Evolutionary conservation across 2,888 invertebrate species (phyloP), one percentile per base, ranked within the genome.

Genomic region (Crepidodera aurea): DNA sequence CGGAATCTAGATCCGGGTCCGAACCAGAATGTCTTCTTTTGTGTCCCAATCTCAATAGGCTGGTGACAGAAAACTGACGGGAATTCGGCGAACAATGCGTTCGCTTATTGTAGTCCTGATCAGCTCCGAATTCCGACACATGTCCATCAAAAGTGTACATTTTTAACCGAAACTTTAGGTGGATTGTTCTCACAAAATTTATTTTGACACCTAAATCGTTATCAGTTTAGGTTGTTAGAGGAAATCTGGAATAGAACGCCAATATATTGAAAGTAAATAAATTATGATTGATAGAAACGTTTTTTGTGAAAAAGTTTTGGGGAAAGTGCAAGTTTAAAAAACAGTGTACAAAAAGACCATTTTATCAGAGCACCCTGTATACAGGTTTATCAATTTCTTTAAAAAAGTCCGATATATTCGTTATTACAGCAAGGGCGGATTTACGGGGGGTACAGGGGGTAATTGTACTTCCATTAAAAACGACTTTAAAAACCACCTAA

Each of bases 11-110:
- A 59, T 78, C 77, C 12, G 69, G 73, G 64, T 78, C 78, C n/a
- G 68, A 69, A 57, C 77, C 76, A 7, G 77, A 74, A 64, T 63
- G 67, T 39, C 71, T 66, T 63, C 77, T 71, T 66, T 79, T 79
- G 55, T 76, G 75, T 48, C 75, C 76, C 57, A 80, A 67, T 67
- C 78, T 73, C 62, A 81, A 71, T 58, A 81, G 73, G 72, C 77
- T 81, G 66, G 74, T 80, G 62, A 81, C 81, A 37, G 81, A 80
- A 75, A 81, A 81, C 67, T 81, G 79, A 64, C 76, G 72, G 10
- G 77, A 72, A 65, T 80, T 80, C 40, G 75, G 72, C 6, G 76
- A 69, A 63, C 72, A 71, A 67, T 72, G 71, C 16, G 66, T 48
- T 64, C 72, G 71, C 18, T 66, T 68, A 67, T 68, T 73, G 66